These are phyloP conservation scores for Neolamprologus modestus DNA, from an alignment of 2,113 vertebrate species.

Conservation along the genomic window DNA sequence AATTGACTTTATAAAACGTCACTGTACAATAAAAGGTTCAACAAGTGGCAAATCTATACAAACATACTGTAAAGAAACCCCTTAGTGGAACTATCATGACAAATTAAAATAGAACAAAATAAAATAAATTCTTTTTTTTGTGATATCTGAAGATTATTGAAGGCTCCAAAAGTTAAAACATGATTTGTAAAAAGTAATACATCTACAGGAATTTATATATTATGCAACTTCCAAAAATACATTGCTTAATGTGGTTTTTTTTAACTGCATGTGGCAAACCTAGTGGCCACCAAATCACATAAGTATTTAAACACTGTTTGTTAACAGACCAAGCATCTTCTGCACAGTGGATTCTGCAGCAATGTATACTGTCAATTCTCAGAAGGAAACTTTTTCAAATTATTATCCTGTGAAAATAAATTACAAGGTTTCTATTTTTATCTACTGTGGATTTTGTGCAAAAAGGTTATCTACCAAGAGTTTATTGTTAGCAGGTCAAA, in stretches of 20 bases:
- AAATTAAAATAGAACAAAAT: conserved; percentile 59
- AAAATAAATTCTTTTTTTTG: conserved; percentile 43
- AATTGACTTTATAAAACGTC: conserved; percentile 66
- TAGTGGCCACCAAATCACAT: background rate
- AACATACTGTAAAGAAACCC: conserved; percentile 59
- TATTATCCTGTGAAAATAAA: conserved; percentile 48
- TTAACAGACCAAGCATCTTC: conserved; percentile 25
- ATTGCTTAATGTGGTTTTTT: background rate
- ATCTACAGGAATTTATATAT: conserved; percentile 27
- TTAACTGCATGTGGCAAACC: background rate
- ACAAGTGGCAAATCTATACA: conserved; percentile 62
- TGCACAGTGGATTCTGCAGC: background rate
- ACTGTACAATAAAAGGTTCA: conserved; percentile 68
- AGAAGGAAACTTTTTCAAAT: background rate
- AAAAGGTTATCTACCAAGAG: conserved; percentile 17
- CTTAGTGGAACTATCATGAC: conserved; percentile 51
- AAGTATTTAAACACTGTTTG: conserved; percentile 8
- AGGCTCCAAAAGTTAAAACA: conserved; percentile 16
- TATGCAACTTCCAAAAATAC: conserved; percentile 34
- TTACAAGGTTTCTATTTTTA: conserved; percentile 34
- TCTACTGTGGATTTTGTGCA: conserved; percentile 40
- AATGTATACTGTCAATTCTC: background rate
- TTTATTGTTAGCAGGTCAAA: conserved; percentile 20
- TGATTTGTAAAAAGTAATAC: conserved; percentile 31
- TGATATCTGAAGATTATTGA: conserved; percentile 31